A percentile compares a stretch with the other conserved stretches of the same genome.
phyloP scores from a whole-genome alignment of 2,113 vertebrate species.

The Cyprinodon brontotheroides region DNA sequence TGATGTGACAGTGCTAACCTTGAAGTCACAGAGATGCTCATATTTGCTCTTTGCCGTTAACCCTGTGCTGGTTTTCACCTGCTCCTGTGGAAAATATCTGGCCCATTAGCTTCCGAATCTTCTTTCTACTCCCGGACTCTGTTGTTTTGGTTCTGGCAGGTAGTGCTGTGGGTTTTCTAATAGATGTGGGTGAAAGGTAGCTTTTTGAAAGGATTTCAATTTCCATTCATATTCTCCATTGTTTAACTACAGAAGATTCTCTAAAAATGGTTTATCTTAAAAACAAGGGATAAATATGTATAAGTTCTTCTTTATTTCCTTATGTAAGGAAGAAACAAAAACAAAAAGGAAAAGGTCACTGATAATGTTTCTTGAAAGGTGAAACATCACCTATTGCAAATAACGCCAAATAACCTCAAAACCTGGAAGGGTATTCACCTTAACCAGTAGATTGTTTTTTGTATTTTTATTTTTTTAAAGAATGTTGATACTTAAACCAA shows the following conservation, averaged over 20 bases:
- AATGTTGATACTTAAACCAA: not conserved
- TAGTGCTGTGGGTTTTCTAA: not conserved
- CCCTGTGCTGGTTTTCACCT: not conserved
- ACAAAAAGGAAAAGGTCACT: not conserved
- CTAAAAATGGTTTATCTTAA: not conserved
- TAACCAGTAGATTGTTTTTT: not conserved
- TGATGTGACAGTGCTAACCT: conserved; percentile 13
- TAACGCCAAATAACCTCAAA: not conserved
- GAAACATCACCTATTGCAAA: not conserved
- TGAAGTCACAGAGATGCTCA: conserved; percentile 9
- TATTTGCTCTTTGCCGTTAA: conserved; percentile 6
- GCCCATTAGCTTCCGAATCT: not conserved
- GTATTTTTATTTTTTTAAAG: not conserved
- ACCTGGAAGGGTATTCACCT: not conserved
- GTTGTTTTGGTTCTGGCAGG: conserved; percentile 2
- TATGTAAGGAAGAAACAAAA: not conserved
- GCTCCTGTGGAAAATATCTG: conserved; percentile 1
- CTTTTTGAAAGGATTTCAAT: not conserved
- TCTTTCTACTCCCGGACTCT: not conserved
- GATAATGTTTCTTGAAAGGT: not conserved
- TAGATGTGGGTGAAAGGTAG: not conserved
- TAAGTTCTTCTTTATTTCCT: not conserved
- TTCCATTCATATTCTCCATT: not conserved
- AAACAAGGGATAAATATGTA: not conserved
- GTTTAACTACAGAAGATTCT: not conserved